Conservation (phyloP, 1,140 invertebrate genomes). For the Zaprionus taronus region DNA sequence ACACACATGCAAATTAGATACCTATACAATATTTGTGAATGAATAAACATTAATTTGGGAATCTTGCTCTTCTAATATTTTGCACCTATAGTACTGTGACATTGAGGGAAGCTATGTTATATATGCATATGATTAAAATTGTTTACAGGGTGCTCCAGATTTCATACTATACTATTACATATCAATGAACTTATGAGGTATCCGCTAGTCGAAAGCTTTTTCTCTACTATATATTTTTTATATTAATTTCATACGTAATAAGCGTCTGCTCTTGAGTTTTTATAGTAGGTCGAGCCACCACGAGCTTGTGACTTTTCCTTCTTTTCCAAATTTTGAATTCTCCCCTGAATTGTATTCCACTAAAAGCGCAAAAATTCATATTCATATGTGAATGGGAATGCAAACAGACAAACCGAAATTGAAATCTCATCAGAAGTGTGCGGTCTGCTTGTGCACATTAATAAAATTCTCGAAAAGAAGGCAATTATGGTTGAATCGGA, state of each 20-base stretch:
- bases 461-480: constrained; percentile 28
- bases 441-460: constrained; percentile 5
- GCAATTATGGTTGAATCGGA: constrained; percentile 39
- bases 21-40: background rate
- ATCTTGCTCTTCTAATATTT: background rate
- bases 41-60: background rate
- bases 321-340: background rate
- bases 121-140: no score
- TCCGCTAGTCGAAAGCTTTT: background rate
- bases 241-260: background rate
- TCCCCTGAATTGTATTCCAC: constrained; percentile 14
- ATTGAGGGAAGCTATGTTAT: background rate
- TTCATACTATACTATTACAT: background rate
- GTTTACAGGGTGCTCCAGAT: no score
- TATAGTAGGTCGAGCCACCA: background rate
- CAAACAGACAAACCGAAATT: constrained; percentile 6
- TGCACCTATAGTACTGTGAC: background rate
- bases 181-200: background rate
- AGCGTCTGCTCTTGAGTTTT: background rate
- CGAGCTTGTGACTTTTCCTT: constrained; percentile 37
- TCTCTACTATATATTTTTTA: background rate
- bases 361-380: constrained; percentile 34
- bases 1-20: background rate
- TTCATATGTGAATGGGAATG: constrained; percentile 8
- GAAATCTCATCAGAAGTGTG: constrained; percentile 8